Evolutionary conservation across 2,113 vertebrate species (phyloP).

Genomic region (Prionailurus viverrinus): DNA sequence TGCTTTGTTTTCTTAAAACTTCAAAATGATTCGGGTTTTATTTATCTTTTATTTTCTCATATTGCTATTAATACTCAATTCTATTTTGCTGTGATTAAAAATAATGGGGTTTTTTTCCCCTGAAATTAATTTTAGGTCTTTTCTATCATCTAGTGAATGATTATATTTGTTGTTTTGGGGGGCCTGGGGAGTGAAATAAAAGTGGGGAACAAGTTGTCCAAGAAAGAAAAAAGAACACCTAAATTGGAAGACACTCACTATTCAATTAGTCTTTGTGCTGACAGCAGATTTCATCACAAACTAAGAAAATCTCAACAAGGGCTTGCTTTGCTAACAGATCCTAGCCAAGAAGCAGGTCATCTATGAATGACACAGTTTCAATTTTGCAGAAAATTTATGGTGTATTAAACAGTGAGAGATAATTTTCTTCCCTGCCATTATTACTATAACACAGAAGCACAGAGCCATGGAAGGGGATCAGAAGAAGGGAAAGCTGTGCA

Average conservation of each 20-base stretch:
- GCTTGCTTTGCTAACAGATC: background rate
- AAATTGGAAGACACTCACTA: background rate
- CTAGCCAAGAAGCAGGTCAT: background rate
- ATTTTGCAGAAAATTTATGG: constrained; percentile 13
- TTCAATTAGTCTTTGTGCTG: background rate
- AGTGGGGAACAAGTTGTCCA: background rate
- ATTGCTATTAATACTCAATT: background rate
- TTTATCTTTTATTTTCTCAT: background rate
- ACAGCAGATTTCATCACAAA: background rate
- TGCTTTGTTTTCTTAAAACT: constrained; percentile 6
- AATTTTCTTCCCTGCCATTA: constrained; percentile 18
- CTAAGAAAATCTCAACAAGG: background rate
- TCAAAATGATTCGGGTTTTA: background rate
- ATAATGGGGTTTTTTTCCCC: background rate
- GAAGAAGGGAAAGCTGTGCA: background rate
- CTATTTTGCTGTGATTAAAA: constrained; percentile 28
- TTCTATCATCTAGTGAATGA: background rate
- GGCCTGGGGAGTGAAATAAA: background rate
- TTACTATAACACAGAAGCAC: constrained; percentile 5
- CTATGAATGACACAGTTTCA: background rate
- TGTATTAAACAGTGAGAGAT: background rate
- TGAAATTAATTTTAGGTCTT: constrained; percentile 24
- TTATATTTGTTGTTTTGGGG: background rate
- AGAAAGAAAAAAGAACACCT: background rate
- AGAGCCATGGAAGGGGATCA: background rate